phyloP scores from a whole-genome alignment of 1,140 invertebrate species.

The Saxidomus purpurata region DNA sequence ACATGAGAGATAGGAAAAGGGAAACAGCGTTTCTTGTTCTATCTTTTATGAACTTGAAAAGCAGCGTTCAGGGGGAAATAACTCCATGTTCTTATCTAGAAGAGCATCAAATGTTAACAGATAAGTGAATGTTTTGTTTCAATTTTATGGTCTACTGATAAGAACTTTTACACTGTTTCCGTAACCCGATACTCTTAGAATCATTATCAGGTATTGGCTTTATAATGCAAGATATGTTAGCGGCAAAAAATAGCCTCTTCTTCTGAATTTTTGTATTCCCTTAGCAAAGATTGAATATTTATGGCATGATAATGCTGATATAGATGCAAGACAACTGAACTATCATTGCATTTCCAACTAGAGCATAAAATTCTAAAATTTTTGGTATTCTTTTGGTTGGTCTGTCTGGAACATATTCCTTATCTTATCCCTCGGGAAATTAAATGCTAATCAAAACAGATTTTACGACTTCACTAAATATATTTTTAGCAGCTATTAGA shows the following conservation, averaged over 20 bases:
- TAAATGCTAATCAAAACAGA: conserved; percentile 44
- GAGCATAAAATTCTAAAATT: conserved; percentile 33
- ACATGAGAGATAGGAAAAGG: background rate
- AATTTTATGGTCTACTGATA: conserved; percentile 8
- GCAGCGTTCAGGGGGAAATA: background rate
- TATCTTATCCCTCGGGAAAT: conserved; percentile 30
- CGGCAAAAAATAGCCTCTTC: background rate
- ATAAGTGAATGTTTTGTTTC: conserved; percentile 23
- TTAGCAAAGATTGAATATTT: background rate
- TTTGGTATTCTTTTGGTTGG: background rate
- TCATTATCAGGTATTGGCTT: background rate
- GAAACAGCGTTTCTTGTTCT: background rate
- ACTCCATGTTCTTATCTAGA: background rate
- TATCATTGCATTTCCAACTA: conserved; percentile 3
- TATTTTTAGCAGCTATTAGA: background rate
- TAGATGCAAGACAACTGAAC: background rate
- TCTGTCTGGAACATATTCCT: background rate
- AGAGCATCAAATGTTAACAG: conserved; percentile 27
- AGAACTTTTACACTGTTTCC: background rate
- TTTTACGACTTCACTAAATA: conserved; percentile 19
- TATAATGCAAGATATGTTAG: background rate
- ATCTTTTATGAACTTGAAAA: background rate
- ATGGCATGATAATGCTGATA: conserved; percentile 50
- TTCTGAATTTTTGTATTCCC: conserved; percentile 6
- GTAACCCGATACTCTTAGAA: conserved; percentile 16